Conservation (phyloP, 2,797 vertebrate species). For the Kryptopterus vitreolus region DNA sequence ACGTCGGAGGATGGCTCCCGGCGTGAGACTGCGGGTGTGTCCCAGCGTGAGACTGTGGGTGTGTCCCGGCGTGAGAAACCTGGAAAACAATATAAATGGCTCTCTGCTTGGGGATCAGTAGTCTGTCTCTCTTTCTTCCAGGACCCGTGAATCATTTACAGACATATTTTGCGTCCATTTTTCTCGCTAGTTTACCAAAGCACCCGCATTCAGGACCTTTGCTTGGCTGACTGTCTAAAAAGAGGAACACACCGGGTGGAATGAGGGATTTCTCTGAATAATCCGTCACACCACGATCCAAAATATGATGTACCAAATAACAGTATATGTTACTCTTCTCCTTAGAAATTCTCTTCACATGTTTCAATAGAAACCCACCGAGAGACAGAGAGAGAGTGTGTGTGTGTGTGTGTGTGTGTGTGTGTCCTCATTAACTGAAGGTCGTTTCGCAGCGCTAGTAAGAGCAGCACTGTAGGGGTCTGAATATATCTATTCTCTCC, state of each 20-base stretch:
- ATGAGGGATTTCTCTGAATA: not conserved
- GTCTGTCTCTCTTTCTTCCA: no score
- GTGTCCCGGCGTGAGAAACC: no score
- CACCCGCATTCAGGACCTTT: not conserved
- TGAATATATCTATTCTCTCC: slow-evolving; percentile 16
- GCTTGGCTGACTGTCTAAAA: not conserved
- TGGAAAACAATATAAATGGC: no score
- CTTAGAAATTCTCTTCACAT: slow-evolving; percentile 3
- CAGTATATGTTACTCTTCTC: not conserved
- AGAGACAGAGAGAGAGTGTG: not conserved
- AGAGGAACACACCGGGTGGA: not conserved
- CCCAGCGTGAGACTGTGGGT: no score
- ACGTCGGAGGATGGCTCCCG: no score
- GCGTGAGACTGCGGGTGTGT: no score
- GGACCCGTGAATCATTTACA: no score
- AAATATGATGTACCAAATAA: not conserved
- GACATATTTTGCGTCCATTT: no score
- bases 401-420: slow-evolving; percentile 1
- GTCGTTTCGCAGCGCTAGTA: slow-evolving; percentile 10
- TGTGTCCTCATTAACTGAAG: slow-evolving; percentile 24
- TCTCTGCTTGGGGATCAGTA: no score
- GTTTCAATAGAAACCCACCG: slow-evolving; percentile 8
- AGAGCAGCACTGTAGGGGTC: slow-evolving; percentile 23
- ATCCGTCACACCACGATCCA: not conserved
- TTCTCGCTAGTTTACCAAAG: not conserved